Evolutionary conservation across 1,140 invertebrate genomes (phyloP).

Genomic region (Periplaneta americana): DNA sequence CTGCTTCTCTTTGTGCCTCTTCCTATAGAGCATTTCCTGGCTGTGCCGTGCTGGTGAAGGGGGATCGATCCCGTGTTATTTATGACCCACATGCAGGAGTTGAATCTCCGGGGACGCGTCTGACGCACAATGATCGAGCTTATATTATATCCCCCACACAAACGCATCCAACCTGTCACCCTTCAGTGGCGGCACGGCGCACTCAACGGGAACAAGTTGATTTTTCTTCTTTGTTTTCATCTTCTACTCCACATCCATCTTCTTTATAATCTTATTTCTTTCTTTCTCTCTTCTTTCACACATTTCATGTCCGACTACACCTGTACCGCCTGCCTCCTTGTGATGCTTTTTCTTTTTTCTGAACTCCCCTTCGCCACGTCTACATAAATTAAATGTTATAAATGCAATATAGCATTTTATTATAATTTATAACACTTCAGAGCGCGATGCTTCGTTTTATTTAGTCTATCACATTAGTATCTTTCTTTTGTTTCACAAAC

Average conservation of each 20-base stretch:
- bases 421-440: no score
- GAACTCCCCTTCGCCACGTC: no score
- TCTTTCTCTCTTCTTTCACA: neutral
- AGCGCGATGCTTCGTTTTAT: no score
- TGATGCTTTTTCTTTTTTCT: no score
- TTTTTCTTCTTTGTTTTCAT: neutral
- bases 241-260: neutral
- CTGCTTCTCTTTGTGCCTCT: neutral
- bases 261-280: neutral
- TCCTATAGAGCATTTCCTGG: neutral
- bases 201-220: neutral
- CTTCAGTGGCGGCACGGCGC: neutral
- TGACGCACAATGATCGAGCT: neutral
- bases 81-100: neutral
- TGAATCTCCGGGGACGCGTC: neutral
- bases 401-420: no score
- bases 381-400: no score
- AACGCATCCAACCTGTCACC: neutral
- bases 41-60: neutral
- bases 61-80: neutral
- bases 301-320: neutral
- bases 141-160: neutral
- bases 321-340: no score
- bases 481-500: no score
- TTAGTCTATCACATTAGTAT: no score